These are phyloP conservation scores for Leptodactylus fuscus DNA, from an alignment of 2,113 vertebrate genomes.

Conservation along the genomic window DNA sequence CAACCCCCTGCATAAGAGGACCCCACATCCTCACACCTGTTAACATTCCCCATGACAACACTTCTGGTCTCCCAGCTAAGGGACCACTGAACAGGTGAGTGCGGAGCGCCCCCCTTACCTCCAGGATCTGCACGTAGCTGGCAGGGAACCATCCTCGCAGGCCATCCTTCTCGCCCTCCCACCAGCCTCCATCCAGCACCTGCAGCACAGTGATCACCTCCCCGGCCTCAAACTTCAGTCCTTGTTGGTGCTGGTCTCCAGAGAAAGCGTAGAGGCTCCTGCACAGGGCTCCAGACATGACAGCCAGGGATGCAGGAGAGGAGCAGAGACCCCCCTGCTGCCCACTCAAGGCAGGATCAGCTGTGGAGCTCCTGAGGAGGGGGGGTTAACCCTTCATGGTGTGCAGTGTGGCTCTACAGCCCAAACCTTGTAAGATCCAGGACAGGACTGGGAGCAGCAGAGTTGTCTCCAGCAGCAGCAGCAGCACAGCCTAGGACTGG, in stretches of 20 bases:
- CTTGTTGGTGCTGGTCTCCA: slow-evolving; percentile 89
- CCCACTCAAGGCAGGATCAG: background rate
- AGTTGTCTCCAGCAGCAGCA: background rate
- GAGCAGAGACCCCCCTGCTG: too few relatives aligned
- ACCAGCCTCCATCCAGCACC: slow-evolving; percentile 91
- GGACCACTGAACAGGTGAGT: too few relatives aligned
- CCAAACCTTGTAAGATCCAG: background rate
- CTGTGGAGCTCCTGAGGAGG: background rate
- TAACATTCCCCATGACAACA: background rate
- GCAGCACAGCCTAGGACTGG: slow-evolving; percentile 24
- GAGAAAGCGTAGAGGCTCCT: slow-evolving; percentile 89
- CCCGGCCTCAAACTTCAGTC: slow-evolving; percentile 88
- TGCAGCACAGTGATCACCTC: slow-evolving; percentile 89
- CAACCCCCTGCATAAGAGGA: too few relatives aligned
- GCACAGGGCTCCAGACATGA: slow-evolving; percentile 80
- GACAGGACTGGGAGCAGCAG: background rate
- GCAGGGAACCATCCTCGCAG: slow-evolving; percentile 92
- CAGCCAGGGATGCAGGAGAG: background rate
- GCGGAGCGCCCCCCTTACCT: too few relatives aligned
- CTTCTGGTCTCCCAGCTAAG: background rate
- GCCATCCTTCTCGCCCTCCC: slow-evolving; percentile 95
- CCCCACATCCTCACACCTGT: too few relatives aligned
- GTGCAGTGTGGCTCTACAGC: too few relatives aligned
- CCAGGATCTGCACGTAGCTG: slow-evolving; percentile 91
- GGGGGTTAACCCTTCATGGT: slow-evolving; percentile 16